These are phyloP conservation scores for Glossophaga mutica DNA, from an alignment of 2,797 vertebrate species.

Conservation along the genomic window DNA sequence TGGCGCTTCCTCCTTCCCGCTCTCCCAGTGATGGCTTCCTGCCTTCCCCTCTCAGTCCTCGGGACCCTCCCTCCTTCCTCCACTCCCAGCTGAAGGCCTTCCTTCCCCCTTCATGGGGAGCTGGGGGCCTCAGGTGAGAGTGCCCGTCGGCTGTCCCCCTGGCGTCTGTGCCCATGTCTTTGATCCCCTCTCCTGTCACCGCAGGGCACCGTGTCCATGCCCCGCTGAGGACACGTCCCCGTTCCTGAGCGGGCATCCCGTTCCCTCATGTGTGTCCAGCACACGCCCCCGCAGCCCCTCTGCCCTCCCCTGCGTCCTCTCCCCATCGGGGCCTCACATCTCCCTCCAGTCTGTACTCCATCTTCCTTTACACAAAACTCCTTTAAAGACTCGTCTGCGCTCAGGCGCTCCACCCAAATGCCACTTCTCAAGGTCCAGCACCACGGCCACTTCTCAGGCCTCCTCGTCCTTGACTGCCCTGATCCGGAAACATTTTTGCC, in stretches of 20 bases:
- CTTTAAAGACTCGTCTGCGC: too few species aligned
- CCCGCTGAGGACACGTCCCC: neutral
- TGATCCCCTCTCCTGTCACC: neutral
- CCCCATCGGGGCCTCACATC: neutral
- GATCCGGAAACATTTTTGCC: neutral
- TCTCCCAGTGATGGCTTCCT: too few species aligned
- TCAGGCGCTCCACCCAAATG: neutral
- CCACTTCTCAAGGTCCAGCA: neutral
- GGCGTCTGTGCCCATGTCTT: neutral
- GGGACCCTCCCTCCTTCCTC: neutral
- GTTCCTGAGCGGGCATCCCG: too few species aligned
- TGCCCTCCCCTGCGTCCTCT: fast-evolving
- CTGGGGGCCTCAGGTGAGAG: neutral
- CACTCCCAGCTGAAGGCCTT: neutral
- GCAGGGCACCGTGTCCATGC: neutral
- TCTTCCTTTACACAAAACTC: neutral
- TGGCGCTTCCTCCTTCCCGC: neutral
- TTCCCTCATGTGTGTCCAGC: neutral
- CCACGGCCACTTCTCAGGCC: neutral
- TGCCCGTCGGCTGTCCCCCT: too few species aligned
- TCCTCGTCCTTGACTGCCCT: neutral
- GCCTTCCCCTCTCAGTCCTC: neutral
- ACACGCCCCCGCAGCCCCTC: neutral
- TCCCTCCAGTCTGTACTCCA: neutral
- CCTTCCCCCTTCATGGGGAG: neutral